Evolutionary conservation across 1,140 invertebrate species (phyloP).

Genomic region (Arion vulgaris): DNA sequence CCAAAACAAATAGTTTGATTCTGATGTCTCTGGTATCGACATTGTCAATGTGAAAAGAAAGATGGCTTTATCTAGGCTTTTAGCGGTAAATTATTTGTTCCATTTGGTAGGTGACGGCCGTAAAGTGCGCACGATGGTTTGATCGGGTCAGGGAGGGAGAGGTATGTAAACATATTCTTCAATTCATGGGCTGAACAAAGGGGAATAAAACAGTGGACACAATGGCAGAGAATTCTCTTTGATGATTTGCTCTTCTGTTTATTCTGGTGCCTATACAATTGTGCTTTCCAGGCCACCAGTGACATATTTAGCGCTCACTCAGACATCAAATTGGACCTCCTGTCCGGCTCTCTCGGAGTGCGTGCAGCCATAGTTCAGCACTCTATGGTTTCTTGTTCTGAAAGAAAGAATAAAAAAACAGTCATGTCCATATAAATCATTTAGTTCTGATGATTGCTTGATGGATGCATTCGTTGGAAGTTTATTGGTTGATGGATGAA

Average conservation of each 20-base stretch:
- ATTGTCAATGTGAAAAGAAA: background rate
- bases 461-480: background rate
- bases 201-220: background rate
- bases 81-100: slow-evolving; percentile 18
- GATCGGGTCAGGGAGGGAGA: background rate
- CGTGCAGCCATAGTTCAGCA: background rate
- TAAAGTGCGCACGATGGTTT: background rate
- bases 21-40: background rate
- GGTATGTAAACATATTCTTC: slow-evolving; percentile 1
- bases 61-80: slow-evolving; percentile 17
- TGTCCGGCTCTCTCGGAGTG: background rate
- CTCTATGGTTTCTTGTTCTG: background rate
- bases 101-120: slow-evolving; percentile 9
- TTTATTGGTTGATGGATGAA: too few relatives aligned
- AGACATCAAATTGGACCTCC: background rate
- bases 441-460: background rate
- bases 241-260: slow-evolving; percentile 8
- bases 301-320: background rate
- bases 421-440: background rate
- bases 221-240: background rate
- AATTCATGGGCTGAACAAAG: background rate
- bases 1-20: slow-evolving; percentile 8
- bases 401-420: background rate
- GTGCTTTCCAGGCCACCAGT: background rate
- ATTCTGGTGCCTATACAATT: background rate